Evolutionary conservation across 1,140 invertebrate genomes (phyloP).

Genomic region (Aphis gossypii): DNA sequence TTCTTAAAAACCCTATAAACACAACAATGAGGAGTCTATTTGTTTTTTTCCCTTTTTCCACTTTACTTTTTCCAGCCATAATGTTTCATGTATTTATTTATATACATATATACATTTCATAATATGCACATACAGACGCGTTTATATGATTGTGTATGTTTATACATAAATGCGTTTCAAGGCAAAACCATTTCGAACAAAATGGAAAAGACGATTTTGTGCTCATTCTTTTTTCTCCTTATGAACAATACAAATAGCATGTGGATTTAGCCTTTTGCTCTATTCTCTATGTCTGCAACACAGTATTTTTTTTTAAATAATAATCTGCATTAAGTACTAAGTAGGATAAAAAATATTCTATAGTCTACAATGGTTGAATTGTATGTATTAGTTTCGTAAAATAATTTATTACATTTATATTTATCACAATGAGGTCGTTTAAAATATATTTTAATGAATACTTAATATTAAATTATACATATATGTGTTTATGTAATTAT

Average conservation of each 20-base stretch:
- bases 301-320: background rate
- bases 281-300: background rate
- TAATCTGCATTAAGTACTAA: background rate
- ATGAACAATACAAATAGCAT: background rate
- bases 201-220: constrained; percentile 41
- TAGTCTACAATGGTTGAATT: background rate
- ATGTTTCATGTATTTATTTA: background rate
- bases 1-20: constrained; percentile 31
- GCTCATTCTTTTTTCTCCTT: constrained; percentile 8
- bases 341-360: background rate
- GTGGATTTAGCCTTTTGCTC: background rate
- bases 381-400: background rate
- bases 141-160: background rate
- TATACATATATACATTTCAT: constrained; percentile 1
- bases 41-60: constrained; percentile 4
- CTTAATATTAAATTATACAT: no score
- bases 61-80: background rate
- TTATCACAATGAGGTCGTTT: background rate
- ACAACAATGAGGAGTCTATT: constrained; percentile 56
- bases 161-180: constrained; percentile 12
- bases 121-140: background rate
- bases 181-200: constrained; percentile 9
- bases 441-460: background rate
- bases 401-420: background rate
- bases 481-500: no score